Percentiles rank a stretch among this genome's conserved stretches.
phyloP scores from a whole-genome alignment of 2,888 invertebrate species.

The Pachliopta kotzebuea region DNA sequence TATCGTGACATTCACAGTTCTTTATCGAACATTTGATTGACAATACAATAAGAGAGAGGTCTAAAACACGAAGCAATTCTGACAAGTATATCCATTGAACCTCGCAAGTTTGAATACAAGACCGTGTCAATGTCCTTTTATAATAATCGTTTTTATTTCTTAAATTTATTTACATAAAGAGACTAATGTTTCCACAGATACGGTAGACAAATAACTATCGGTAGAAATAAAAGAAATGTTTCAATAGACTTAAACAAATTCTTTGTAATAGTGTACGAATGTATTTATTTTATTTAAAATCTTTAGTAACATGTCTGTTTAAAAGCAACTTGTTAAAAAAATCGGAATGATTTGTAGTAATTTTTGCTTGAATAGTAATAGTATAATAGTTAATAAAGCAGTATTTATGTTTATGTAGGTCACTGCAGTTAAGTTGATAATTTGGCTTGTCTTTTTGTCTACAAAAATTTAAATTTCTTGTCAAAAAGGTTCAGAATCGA shows the following conservation, averaged over 20 bases:
- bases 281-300: neutral
- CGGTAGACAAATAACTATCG: neutral
- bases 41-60: conserved; percentile 51
- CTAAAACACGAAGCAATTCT: conserved; percentile 32
- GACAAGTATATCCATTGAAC: conserved; percentile 43
- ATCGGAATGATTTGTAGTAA: no score
- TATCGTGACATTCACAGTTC: conserved; percentile 21
- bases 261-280: neutral
- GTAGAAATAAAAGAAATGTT: neutral
- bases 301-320: no score
- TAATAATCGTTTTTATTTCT: neutral
- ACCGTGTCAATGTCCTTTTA: conserved; percentile 53
- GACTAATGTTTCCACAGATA: neutral
- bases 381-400: no score
- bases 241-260: neutral
- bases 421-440: no score
- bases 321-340: no score
- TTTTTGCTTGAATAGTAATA: no score
- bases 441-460: no score
- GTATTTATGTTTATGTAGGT: no score
- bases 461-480: neutral
- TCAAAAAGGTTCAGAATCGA: no score
- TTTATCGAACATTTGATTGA: conserved; percentile 27
- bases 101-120: conserved; percentile 33
- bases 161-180: conserved; percentile 2